These are phyloP conservation scores for Threskiornis aethiopicus DNA, from an alignment of 2,797 vertebrate species.

Conservation along the genomic window DNA sequence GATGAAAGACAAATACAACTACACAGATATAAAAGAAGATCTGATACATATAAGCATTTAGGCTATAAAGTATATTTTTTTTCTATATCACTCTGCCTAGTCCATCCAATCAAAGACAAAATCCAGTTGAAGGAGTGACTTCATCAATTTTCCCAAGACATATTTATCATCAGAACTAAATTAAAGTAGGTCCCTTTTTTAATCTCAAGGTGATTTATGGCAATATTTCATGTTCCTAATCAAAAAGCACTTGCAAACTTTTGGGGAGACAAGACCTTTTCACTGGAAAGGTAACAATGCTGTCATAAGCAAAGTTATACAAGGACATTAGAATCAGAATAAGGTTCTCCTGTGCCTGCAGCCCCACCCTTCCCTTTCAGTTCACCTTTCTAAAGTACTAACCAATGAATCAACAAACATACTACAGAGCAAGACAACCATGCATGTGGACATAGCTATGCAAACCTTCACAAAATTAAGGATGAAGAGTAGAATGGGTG, in stretches of 20 bases:
- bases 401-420: background rate
- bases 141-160: background rate
- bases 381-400: background rate
- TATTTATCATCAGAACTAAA: conserved; percentile 45
- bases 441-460: background rate
- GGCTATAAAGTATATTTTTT: background rate
- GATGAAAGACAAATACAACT: conserved; percentile 56
- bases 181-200: conserved; percentile 24
- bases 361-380: background rate
- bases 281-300: background rate
- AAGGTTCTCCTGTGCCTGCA: background rate
- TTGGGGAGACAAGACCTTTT: background rate
- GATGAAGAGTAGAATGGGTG: background rate
- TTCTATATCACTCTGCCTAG: background rate
- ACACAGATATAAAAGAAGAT: conserved; percentile 24
- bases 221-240: conserved; percentile 22
- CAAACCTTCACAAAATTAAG: background rate
- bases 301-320: background rate
- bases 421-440: background rate
- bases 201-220: conserved; percentile 42
- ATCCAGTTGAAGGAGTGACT: background rate
- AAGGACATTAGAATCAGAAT: background rate
- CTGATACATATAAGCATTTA: conserved; percentile 29
- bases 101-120: conserved; percentile 6
- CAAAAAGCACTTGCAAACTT: conserved; percentile 25